These are phyloP conservation scores for Lepilemur ruficaudatus DNA, from an alignment of 2,797 vertebrate species.

Conservation along the genomic window DNA sequence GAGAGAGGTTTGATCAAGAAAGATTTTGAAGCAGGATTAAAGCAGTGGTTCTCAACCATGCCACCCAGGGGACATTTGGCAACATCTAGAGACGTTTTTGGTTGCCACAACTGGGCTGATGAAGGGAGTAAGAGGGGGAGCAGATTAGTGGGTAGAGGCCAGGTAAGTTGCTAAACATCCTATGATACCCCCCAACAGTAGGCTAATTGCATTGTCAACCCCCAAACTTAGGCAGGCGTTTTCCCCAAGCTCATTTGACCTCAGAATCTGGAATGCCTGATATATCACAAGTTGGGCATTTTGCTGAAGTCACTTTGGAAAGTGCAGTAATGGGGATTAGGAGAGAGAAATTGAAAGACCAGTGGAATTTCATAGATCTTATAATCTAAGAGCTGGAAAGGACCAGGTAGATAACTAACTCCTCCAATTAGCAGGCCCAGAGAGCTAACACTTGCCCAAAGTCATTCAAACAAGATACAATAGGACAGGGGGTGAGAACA, in stretches of 20 bases:
- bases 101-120: neutral
- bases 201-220: neutral
- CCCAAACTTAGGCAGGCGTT: neutral
- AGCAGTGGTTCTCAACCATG: neutral
- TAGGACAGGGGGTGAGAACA: neutral
- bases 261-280: neutral
- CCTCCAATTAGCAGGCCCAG: neutral
- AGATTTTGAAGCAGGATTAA: neutral
- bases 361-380: neutral
- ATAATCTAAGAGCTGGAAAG: neutral
- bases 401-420: neutral
- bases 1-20: neutral
- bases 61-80: neutral
- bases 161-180: neutral
- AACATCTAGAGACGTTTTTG: neutral
- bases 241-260: neutral
- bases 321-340: neutral
- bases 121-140: neutral
- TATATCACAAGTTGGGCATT: neutral
- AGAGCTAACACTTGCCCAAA: neutral
- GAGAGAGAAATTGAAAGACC: neutral
- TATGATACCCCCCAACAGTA: neutral
- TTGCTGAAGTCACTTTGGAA: neutral
- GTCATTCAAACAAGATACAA: neutral
- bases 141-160: neutral